Conservation (phyloP, 2,113 vertebrate species). For the Gnathonemus echidnorhynchus region DNA sequence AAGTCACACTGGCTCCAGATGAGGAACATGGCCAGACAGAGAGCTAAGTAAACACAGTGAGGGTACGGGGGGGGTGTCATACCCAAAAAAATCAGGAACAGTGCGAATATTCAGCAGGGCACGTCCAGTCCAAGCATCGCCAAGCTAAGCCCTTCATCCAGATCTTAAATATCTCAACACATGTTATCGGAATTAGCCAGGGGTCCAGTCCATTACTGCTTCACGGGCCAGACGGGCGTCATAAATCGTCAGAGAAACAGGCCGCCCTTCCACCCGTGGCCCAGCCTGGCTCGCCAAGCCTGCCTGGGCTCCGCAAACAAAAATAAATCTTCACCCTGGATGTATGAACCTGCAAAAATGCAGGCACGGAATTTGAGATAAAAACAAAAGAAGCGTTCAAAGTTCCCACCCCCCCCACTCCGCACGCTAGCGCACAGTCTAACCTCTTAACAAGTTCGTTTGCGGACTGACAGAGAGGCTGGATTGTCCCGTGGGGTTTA, state of each 20-base stretch:
- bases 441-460: not conserved
- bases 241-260: constrained; percentile 8
- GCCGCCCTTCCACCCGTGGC: not conserved
- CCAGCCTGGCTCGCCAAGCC: not conserved
- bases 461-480: not conserved
- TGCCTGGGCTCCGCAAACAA: not conserved
- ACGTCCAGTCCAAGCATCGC: not conserved
- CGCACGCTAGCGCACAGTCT: not conserved
- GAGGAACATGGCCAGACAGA: not conserved
- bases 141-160: not conserved
- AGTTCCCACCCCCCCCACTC: not conserved
- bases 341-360: not conserved
- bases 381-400: constrained; percentile 14
- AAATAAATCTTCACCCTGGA: not conserved
- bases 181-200: not conserved
- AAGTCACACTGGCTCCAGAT: not conserved
- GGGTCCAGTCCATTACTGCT: not conserved
- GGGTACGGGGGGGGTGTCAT: not conserved
- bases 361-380: not conserved
- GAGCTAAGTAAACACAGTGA: constrained; percentile 2
- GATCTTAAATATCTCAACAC: not conserved
- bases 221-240: not conserved
- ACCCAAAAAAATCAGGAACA: not conserved
- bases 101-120: constrained; percentile 5
- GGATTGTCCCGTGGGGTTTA: not conserved